Conservation (phyloP, 1,140 invertebrate species). For the Zaprionus tsacasi region DNA sequence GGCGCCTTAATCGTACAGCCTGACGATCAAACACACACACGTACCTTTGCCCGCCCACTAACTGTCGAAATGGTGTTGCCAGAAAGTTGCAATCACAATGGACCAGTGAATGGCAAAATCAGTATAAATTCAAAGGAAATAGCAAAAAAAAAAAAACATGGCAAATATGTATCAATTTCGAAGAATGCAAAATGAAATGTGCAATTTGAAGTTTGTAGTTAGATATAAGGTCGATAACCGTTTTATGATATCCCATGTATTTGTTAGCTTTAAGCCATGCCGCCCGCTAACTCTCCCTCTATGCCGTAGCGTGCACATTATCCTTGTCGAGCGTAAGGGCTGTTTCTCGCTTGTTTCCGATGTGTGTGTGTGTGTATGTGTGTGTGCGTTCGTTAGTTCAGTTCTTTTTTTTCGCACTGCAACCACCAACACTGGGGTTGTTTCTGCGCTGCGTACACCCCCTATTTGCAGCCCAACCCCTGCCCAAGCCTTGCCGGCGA, state of each 20-base stretch:
- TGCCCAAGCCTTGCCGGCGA: slow-evolving; percentile 8
- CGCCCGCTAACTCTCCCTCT: slow-evolving; percentile 8
- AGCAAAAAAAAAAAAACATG: neutral
- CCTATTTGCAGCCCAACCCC: slow-evolving; percentile 38
- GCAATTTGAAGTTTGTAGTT: slow-evolving; percentile 4
- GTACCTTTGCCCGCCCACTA: neutral
- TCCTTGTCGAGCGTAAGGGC: slow-evolving; percentile 62
- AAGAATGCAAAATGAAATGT: slow-evolving; percentile 1
- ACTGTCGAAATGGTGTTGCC: slow-evolving; percentile 34
- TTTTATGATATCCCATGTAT: slow-evolving; percentile 61
- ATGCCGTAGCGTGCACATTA: slow-evolving; percentile 28
- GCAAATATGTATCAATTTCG: neutral
- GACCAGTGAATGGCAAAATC: slow-evolving; percentile 31
- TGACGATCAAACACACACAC: slow-evolving; percentile 19
- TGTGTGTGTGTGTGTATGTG: slow-evolving; percentile 19
- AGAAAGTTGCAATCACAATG: slow-evolving; percentile 27
- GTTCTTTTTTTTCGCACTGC: slow-evolving; percentile 60
- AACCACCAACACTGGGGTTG: slow-evolving; percentile 72
- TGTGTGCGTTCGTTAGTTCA: slow-evolving; percentile 25
- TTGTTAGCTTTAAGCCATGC: slow-evolving; percentile 7
- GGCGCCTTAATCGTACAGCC: slow-evolving; percentile 21
- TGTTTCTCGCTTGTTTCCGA: slow-evolving; percentile 37
- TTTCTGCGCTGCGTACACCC: slow-evolving; percentile 61
- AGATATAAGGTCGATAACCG: slow-evolving; percentile 69
- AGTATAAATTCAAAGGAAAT: slow-evolving; percentile 1